Evolutionary conservation across 2,888 invertebrate species (phyloP), one percentile per base, ranked within the genome.

Genomic region (Copidosoma aretas): DNA sequence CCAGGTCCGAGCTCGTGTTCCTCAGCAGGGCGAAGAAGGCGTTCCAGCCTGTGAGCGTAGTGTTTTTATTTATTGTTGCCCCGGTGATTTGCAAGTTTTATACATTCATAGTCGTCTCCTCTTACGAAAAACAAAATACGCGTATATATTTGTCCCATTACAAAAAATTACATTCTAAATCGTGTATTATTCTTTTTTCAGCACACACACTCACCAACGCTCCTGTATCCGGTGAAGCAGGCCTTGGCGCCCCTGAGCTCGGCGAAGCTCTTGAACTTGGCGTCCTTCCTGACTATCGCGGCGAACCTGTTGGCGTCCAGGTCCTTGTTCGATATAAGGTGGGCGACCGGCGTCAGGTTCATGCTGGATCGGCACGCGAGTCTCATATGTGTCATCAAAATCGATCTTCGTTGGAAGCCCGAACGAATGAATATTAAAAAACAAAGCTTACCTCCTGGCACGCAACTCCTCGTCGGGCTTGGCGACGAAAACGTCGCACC

Each of bases 141-240:
- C n/a, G n/a, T n/a, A n/a, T n/a, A n/a, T n/a, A n/a, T n/a, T n/a
- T n/a, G n/a, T n/a, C n/a, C n/a, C n/a, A n/a, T n/a, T n/a, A n/a
- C n/a, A n/a, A n/a, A n/a, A n/a, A n/a, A n/a, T n/a, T n/a, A n/a
- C n/a, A n/a, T n/a, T n/a, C n/a, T n/a, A n/a, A n/a, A n/a, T n/a
- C n/a, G n/a, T n/a, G n/a, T n/a, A n/a, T n/a, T n/a, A n/a, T n/a
- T n/a, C n/a, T n/a, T n/a, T n/a, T n/a, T n/a, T n/a, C n/a, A n/a
- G n/a, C n/a, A n/a, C 10, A 25, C 19, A 56, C 89, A 87, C 88
- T 90, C 89, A 14, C 91, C 90, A 10, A 90, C 84, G 10, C 93
- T 91, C 73, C 92, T 91, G 78, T 89, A 92, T n/a, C 88, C 89
- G 1, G 95, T 91, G 81, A 96, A 92, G 77, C 93, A 93, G 0